A percentile compares a stretch with the other conserved stretches of the same genome.
Conservation (phyloP, 2,888 invertebrate genomes). For the Vannuccia rotundouncinata region DNA sequence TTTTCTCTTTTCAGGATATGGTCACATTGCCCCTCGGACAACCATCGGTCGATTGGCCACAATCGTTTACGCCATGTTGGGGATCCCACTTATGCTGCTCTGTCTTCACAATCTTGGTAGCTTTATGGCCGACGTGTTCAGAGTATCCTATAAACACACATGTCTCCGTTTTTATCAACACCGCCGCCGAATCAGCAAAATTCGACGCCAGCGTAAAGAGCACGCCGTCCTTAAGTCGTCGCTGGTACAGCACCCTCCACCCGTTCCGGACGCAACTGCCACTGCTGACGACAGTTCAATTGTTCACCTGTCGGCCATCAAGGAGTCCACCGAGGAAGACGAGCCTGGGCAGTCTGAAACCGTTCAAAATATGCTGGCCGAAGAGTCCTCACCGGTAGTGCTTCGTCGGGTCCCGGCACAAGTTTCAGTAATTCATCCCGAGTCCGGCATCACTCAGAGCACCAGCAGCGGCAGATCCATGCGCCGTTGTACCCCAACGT, state of each 20-base stretch:
- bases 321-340: background rate
- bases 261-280: background rate
- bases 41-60: slow-evolving; percentile 34
- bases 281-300: no score
- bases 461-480: background rate
- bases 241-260: no score
- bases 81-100: slow-evolving; percentile 35
- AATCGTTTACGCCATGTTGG: slow-evolving; percentile 37
- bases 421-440: no score
- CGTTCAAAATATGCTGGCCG: no score
- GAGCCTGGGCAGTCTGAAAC: no score
- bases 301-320: background rate
- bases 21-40: slow-evolving; percentile 36
- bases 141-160: slow-evolving; percentile 31
- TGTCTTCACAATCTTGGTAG: slow-evolving; percentile 31
- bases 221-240: no score
- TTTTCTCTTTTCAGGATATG: slow-evolving; percentile 35
- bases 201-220: no score
- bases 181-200: no score
- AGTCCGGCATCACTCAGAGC: background rate
- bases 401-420: no score
- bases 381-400: no score
- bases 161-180: no score
- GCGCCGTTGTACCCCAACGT: background rate
- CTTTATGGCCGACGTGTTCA: slow-evolving; percentile 14